Percentiles rank a stretch among this genome's conserved stretches.
Conservation (phyloP, 2,888 invertebrate genomes). For the Nineta flava region DNA sequence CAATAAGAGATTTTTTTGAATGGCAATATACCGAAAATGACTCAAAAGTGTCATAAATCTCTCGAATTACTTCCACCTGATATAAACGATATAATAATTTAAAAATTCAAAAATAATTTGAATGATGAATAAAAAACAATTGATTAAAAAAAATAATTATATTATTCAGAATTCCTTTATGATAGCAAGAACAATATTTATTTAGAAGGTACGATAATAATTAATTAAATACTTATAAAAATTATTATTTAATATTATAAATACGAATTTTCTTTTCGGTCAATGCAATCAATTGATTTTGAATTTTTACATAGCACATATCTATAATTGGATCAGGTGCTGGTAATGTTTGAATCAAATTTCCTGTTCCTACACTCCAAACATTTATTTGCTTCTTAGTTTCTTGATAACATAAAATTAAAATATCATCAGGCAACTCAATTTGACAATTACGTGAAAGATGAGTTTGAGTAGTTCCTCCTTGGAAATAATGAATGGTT, state of each 20-base stretch:
- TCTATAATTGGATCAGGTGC: slow-evolving; percentile 52
- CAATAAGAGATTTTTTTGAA: no score
- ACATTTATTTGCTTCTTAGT: slow-evolving; percentile 45
- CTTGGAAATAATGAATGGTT: slow-evolving; percentile 42
- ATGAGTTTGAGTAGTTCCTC: slow-evolving; percentile 47
- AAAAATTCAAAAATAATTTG: no score
- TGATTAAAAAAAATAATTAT: no score
- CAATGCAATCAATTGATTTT: slow-evolving; percentile 43
- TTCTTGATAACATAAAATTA: slow-evolving; percentile 63
- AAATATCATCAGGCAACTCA: slow-evolving; percentile 36
- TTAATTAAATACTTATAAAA: no score
- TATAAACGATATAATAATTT: no score
- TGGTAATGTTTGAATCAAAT: slow-evolving; percentile 36
- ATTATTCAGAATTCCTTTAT: no score
- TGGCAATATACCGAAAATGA: no score
- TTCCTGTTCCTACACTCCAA: slow-evolving; percentile 42
- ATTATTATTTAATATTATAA: slow-evolving; percentile 31
- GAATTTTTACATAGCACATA: slow-evolving; percentile 39
- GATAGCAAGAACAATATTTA: no score
- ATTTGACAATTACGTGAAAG: slow-evolving; percentile 49
- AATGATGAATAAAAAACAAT: no score
- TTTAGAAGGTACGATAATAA: no score
- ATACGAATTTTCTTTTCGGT: slow-evolving; percentile 49
- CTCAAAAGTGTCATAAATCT: no score
- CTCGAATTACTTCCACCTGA: no score